A percentile compares a stretch with the other conserved stretches of the same genome.
Conservation (phyloP, 1,140 invertebrate species). For the Caenorhabditis inopinata region DNA sequence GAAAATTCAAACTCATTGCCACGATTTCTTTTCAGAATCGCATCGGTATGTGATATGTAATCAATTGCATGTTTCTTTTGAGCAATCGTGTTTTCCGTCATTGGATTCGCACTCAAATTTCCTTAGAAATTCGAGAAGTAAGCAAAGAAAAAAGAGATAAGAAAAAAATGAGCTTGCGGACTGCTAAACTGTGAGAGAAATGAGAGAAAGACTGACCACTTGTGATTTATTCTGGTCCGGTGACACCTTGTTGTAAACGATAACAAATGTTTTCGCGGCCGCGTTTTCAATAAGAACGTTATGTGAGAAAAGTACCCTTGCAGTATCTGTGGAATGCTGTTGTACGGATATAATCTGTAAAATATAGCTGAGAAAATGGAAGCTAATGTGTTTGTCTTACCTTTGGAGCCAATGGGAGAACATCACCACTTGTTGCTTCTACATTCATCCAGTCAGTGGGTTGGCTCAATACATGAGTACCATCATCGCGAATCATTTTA, state of each 20-base stretch:
- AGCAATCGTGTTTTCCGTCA: no score
- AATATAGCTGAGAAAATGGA: background rate
- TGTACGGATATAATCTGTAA: slow-evolving; percentile 23
- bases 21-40: no score
- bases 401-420: slow-evolving; percentile 11
- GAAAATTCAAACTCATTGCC: no score
- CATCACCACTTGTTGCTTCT: slow-evolving; percentile 21
- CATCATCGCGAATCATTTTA: slow-evolving; percentile 30
- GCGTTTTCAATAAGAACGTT: slow-evolving; percentile 13
- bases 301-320: slow-evolving; percentile 23
- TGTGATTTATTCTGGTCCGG: slow-evolving; percentile 17
- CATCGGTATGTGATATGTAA: no score
- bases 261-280: slow-evolving; percentile 31
- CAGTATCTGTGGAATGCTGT: background rate
- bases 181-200: slow-evolving; percentile 16
- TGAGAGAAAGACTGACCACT: slow-evolving; percentile 15
- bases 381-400: background rate
- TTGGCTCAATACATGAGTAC: slow-evolving; percentile 4
- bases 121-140: slow-evolving; percentile 4
- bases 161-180: background rate
- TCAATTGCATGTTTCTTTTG: no score
- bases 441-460: slow-evolving; percentile 39
- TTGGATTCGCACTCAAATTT: background rate
- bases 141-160: background rate
- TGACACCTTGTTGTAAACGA: slow-evolving; percentile 32